phyloP scores from a whole-genome alignment of 2,113 vertebrate species.

The Tretioscincus oriximinensis region DNA sequence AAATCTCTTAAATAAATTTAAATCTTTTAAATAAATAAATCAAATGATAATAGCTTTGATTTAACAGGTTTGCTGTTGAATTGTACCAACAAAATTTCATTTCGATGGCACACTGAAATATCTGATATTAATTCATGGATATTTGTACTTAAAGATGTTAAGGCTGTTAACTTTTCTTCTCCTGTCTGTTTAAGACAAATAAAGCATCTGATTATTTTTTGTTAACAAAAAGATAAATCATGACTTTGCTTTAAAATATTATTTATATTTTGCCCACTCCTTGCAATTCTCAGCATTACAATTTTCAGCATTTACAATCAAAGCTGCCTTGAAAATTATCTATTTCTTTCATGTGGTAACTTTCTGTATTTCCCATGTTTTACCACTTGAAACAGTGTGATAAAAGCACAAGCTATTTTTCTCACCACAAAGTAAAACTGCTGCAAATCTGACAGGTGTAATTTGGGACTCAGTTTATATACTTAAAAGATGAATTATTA shows the following conservation, averaged over 20 bases:
- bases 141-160: too few species aligned
- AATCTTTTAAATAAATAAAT: too few species aligned
- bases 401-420: neutral
- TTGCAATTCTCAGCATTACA: neutral
- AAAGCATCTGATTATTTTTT: neutral
- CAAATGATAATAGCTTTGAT: too few species aligned
- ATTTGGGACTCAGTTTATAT: neutral
- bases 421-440: neutral
- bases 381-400: neutral
- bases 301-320: slow-evolving; percentile 9
- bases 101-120: too few species aligned
- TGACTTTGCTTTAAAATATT: neutral
- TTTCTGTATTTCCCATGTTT: neutral
- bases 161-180: neutral
- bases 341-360: slow-evolving; percentile 11
- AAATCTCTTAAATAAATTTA: too few species aligned
- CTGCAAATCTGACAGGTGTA: neutral
- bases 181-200: neutral
- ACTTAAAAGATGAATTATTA: neutral
- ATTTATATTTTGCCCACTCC: neutral
- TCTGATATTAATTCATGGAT: too few species aligned
- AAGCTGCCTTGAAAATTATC: neutral
- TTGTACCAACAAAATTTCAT: too few species aligned
- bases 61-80: too few species aligned
- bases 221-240: neutral